Percentiles rank a stretch among this genome's conserved stretches.
These are phyloP conservation scores for Apomyelois bistriatella DNA, from an alignment of 2,888 invertebrate species.

Conservation along the genomic window DNA sequence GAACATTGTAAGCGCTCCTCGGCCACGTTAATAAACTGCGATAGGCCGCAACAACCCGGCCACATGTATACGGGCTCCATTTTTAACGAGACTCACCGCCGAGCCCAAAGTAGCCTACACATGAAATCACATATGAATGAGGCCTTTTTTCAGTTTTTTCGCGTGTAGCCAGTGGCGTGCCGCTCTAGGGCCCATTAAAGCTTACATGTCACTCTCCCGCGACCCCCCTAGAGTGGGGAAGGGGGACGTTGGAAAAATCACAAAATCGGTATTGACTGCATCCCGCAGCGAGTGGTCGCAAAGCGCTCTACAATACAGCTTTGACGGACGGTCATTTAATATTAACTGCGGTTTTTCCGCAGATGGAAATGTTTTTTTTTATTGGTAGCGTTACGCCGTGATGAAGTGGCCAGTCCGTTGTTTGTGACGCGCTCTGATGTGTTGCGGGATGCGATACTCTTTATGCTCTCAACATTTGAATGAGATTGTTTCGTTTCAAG, in stretches of 20 bases:
- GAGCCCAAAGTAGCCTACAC: slow-evolving; percentile 77
- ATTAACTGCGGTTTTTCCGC: slow-evolving; percentile 78
- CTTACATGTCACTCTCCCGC: slow-evolving; percentile 74
- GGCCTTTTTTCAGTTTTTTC: slow-evolving; percentile 75
- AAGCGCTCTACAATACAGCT: slow-evolving; percentile 71
- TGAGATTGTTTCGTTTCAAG: slow-evolving; percentile 54
- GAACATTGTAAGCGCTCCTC: slow-evolving; percentile 46
- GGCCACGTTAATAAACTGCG: slow-evolving; percentile 70
- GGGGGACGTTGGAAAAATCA: slow-evolving; percentile 59
- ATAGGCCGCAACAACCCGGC: slow-evolving; percentile 71
- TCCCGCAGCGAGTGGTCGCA: slow-evolving; percentile 60
- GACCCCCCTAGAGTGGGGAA: slow-evolving; percentile 34
- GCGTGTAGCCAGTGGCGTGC: slow-evolving; percentile 67
- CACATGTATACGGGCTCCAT: slow-evolving; percentile 68
- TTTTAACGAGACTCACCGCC: slow-evolving; percentile 75
- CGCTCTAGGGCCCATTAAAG: slow-evolving; percentile 74
- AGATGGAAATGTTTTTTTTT: slow-evolving; percentile 77
- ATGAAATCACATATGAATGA: slow-evolving; percentile 79
- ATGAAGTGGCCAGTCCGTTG: slow-evolving; percentile 73
- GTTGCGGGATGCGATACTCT: slow-evolving; percentile 63
- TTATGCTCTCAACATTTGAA: slow-evolving; percentile 57
- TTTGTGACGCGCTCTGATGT: slow-evolving; percentile 73
- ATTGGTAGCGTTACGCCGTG: slow-evolving; percentile 67
- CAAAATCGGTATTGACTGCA: slow-evolving; percentile 74
- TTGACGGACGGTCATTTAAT: slow-evolving; percentile 79